A percentile compares a stretch with the other conserved stretches of the same genome.
Evolutionary conservation across 2,888 invertebrate genomes (phyloP).

Genomic region (Lasiommata megera): DNA sequence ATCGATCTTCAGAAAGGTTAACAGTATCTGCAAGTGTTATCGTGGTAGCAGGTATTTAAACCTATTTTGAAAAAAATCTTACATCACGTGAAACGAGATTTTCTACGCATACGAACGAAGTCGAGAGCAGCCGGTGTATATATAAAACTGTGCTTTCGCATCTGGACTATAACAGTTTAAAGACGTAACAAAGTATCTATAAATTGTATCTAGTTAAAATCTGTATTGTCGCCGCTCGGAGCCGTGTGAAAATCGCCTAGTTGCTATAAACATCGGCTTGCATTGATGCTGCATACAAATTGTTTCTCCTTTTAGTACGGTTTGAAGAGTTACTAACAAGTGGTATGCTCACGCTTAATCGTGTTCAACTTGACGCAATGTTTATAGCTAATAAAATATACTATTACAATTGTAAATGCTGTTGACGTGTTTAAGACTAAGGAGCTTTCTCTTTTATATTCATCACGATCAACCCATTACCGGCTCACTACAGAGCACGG

Average conservation of each 20-base stretch:
- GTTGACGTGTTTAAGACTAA: not conserved
- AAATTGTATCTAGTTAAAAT: constrained; percentile 1
- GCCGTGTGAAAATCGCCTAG: constrained; percentile 32
- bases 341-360: constrained; percentile 21
- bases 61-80: no score
- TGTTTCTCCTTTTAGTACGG: constrained; percentile 39
- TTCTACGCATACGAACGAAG: no score
- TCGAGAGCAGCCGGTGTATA: no score
- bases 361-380: constrained; percentile 13
- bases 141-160: not conserved
- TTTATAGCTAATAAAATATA: constrained; percentile 13
- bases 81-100: no score
- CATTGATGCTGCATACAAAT: constrained; percentile 65
- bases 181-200: constrained; percentile 1
- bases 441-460: not conserved
- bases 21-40: no score
- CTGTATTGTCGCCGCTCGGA: not conserved
- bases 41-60: no score
- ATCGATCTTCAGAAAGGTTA: no score
- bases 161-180: constrained; percentile 2
- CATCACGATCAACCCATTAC: no score
- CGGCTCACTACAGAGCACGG: no score
- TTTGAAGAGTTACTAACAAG: constrained; percentile 26
- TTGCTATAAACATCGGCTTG: constrained; percentile 54
- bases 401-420: not conserved